phyloP scores from a whole-genome alignment of 2,888 invertebrate species.

The Drosophila algonquin region DNA sequence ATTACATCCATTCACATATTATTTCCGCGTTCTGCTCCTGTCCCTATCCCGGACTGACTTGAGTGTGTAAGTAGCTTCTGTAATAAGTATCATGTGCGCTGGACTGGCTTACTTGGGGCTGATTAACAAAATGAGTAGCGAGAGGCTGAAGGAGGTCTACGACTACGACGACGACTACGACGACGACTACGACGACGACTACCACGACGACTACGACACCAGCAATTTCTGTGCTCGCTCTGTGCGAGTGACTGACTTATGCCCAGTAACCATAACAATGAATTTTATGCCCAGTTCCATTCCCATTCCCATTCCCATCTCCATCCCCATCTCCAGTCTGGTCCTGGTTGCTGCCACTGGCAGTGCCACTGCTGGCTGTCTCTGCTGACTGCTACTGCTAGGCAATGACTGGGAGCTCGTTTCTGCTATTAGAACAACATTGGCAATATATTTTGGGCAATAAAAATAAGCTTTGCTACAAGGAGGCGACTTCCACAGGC shows the following conservation, averaged over 20 bases:
- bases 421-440: conserved; percentile 79
- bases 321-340: not conserved
- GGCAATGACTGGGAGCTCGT: conserved; percentile 60
- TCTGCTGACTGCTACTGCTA: conserved; percentile 21
- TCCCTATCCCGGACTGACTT: conserved; percentile 3
- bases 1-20: conserved; percentile 3
- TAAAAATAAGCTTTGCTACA: conserved; percentile 75
- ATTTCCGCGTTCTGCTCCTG: not conserved
- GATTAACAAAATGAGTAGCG: conserved; percentile 74
- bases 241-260: conserved; percentile 73
- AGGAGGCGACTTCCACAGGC: conserved; percentile 42
- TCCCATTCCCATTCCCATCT: not conserved
- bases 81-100: conserved; percentile 62
- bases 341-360: conserved; percentile 21
- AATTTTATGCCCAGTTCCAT: conserved; percentile 63
- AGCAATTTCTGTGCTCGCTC: not conserved
- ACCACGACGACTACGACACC: not conserved
- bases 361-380: conserved; percentile 8
- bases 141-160: conserved; percentile 5
- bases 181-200: not conserved
- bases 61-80: conserved; percentile 38
- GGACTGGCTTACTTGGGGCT: conserved; percentile 64
- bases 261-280: conserved; percentile 77
- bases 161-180: not conserved
- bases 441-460: conserved; percentile 77